Percentiles rank a stretch among this genome's conserved stretches.
Conservation (phyloP, 2,888 invertebrate species). For the Eupeodes luniger region DNA sequence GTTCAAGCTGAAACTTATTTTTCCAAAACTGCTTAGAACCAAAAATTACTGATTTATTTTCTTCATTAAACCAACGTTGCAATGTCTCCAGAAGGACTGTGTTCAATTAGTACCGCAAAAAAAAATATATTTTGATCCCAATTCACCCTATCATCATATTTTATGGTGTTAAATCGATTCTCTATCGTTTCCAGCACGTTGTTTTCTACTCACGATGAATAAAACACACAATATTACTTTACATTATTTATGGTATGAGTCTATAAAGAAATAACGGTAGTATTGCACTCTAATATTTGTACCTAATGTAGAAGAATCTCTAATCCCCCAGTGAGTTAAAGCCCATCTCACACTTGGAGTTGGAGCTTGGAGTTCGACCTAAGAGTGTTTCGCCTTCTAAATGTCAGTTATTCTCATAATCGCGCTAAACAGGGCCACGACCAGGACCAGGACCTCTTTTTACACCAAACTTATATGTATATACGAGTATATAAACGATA, state of each 20-base stretch:
- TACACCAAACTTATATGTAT: constrained; percentile 30
- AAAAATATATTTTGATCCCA: neutral
- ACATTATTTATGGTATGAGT: constrained; percentile 69
- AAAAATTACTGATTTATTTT: no score
- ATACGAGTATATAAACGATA: constrained; percentile 26
- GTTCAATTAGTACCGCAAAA: neutral
- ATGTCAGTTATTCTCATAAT: constrained; percentile 55
- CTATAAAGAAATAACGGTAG: constrained; percentile 23
- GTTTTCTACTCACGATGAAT: constrained; percentile 66
- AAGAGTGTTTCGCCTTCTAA: constrained; percentile 36
- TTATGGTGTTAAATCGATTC: constrained; percentile 75
- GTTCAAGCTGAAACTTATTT: no score
- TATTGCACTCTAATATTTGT: constrained; percentile 49
- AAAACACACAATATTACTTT: constrained; percentile 73
- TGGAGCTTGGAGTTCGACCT: neutral
- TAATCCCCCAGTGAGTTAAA: constrained; percentile 28
- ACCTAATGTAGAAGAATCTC: constrained; percentile 47
- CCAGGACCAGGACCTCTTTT: constrained; percentile 36
- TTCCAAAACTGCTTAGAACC: no score
- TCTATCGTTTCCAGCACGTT: constrained; percentile 72
- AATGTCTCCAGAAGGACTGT: no score
- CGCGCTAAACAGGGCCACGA: constrained; percentile 30
- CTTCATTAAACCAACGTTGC: no score
- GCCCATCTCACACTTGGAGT: constrained; percentile 17
- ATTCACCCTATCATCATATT: constrained; percentile 41